phyloP scores from a whole-genome alignment of 2,888 invertebrate genomes.

The Cotesia congregata region DNA sequence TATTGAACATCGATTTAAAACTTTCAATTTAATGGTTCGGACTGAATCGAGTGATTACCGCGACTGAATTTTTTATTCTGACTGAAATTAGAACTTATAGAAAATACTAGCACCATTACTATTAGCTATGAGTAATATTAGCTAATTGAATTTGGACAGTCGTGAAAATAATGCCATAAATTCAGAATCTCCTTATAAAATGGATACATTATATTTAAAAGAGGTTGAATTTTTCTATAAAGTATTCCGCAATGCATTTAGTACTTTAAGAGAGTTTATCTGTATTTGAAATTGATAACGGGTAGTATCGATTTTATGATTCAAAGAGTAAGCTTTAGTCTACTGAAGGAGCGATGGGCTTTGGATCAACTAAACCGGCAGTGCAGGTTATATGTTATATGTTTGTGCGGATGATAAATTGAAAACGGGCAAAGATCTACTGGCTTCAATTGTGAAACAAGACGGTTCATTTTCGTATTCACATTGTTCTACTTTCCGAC shows the following conservation, averaged over 20 bases:
- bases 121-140: too few species aligned
- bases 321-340: conserved; percentile 38
- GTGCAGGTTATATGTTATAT: not conserved
- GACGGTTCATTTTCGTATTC: not conserved
- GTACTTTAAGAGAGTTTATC: conserved; percentile 53
- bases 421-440: not conserved
- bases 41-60: too few species aligned
- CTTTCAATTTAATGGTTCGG: too few species aligned
- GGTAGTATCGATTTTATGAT: conserved; percentile 57
- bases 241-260: conserved; percentile 13
- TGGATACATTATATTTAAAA: not conserved
- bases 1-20: too few species aligned
- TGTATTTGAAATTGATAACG: conserved; percentile 61
- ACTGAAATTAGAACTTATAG: too few species aligned
- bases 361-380: not conserved
- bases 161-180: too few species aligned
- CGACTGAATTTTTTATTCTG: too few species aligned
- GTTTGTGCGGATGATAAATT: conserved; percentile 10
- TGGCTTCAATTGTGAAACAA: not conserved
- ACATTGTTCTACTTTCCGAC: not conserved
- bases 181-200: not conserved
- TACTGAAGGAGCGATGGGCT: not conserved
- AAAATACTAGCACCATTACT: too few species aligned
- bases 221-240: not conserved
- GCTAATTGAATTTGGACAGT: too few species aligned